Percentiles rank a stretch among this genome's conserved stretches.
These are phyloP conservation scores for Engystomops pustulosus DNA, from an alignment of 2,113 vertebrate genomes.

Conservation along the genomic window DNA sequence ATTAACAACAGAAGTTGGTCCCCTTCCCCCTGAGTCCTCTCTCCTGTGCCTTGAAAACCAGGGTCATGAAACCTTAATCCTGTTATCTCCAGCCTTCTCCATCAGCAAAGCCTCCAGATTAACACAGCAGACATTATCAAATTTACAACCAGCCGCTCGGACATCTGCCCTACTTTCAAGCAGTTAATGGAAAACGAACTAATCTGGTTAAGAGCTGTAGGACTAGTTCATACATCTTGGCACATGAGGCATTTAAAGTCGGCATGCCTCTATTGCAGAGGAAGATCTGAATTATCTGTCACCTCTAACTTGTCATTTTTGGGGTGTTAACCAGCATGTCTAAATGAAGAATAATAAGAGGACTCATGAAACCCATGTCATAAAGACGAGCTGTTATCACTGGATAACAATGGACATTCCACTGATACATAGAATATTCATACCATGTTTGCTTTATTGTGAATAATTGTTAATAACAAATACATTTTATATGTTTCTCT, in stretches of 20 bases:
- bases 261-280: slow-evolving; percentile 72
- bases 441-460: neutral
- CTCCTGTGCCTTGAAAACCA: slow-evolving; percentile 69
- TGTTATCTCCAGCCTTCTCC: slow-evolving; percentile 81
- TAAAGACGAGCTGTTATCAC: slow-evolving; percentile 18
- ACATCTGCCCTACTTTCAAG: slow-evolving; percentile 89
- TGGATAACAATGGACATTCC: neutral
- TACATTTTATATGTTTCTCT: no score
- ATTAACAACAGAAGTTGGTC: slow-evolving; percentile 77
- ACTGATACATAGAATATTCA: neutral
- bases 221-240: slow-evolving; percentile 77
- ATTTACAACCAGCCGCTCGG: slow-evolving; percentile 84
- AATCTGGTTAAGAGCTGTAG: slow-evolving; percentile 83
- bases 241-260: slow-evolving; percentile 73
- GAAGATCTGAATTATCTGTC: slow-evolving; percentile 71
- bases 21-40: slow-evolving; percentile 67
- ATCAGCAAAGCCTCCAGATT: slow-evolving; percentile 77
- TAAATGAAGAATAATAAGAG: slow-evolving; percentile 71
- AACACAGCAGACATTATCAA: slow-evolving; percentile 80
- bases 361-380: slow-evolving; percentile 17
- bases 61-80: slow-evolving; percentile 78
- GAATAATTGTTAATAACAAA: no score
- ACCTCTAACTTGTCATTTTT: slow-evolving; percentile 69
- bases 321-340: slow-evolving; percentile 39
- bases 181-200: slow-evolving; percentile 80